Conservation (phyloP, 2,888 invertebrate species). For the Drosophila borealis region DNA sequence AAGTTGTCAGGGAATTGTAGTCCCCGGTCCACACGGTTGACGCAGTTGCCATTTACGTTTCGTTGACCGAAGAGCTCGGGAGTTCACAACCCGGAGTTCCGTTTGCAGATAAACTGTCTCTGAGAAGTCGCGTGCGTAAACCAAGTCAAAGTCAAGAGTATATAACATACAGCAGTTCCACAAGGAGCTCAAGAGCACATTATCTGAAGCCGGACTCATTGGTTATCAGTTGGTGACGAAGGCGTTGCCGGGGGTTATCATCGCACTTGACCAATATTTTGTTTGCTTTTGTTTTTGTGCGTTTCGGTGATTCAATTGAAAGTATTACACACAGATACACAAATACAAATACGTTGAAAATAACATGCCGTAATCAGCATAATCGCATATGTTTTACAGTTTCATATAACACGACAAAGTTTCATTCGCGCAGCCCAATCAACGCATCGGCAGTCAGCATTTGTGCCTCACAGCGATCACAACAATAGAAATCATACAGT, state of each 20-base stretch:
- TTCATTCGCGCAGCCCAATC: conserved; percentile 58
- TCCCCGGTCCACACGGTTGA: conserved; percentile 6
- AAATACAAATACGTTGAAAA: conserved; percentile 1
- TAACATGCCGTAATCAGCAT: conserved; percentile 23
- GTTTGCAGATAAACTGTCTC: conserved; percentile 16
- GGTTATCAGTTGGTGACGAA: conserved; percentile 52
- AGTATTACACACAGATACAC: conserved; percentile 41
- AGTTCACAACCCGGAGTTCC: conserved; percentile 22
- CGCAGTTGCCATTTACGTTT: conserved; percentile 40
- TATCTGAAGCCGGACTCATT: conserved; percentile 42
- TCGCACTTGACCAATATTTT: conserved; percentile 61
- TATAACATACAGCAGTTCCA: not conserved
- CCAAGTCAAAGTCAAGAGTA: conserved; percentile 60
- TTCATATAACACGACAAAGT: conserved; percentile 51
- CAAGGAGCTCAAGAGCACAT: not conserved
- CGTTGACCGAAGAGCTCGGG: conserved; percentile 12
- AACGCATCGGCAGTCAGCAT: conserved; percentile 63
- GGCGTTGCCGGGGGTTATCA: conserved; percentile 63
- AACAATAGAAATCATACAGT: conserved; percentile 17
- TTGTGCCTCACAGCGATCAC: conserved; percentile 52
- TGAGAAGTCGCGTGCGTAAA: conserved; percentile 58
- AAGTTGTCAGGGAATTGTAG: conserved; percentile 39
- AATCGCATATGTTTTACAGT: conserved; percentile 30
- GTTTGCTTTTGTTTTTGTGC: conserved; percentile 17
- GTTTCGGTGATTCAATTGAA: conserved; percentile 64